Evolutionary conservation across 2,113 vertebrate species (phyloP), one percentile per base, ranked within the genome.

Genomic region (Craseonycteris thonglongyai): DNA sequence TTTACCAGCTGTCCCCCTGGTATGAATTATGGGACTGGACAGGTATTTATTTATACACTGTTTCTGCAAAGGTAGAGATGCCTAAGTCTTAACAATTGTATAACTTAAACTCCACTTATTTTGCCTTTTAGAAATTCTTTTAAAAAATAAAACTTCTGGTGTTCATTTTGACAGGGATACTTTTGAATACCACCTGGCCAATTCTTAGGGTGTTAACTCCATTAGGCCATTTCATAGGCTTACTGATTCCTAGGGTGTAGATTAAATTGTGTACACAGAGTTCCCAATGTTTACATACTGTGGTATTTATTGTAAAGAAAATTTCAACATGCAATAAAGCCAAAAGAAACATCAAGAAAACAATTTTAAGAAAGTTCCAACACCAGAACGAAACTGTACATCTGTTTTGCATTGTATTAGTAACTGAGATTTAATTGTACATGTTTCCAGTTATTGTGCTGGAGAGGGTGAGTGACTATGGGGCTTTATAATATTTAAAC

Each of bases 111-210:
- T 35, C 21, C 24, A 65, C 33, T 69, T 26, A 76, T 92, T 86
- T 86, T 10, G 18, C 13, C n/a, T 30, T 15, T 54, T 71, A 68
- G 92, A 94, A 84, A 58, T 75, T 56, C 2, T 81, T 84, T 79
- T 86, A 82, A 65, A 76, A 85, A 81, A 75, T 88, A 82, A 91
- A 42, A 33, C 12, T 59, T 69, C 8, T 69, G 18, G 16, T 82
- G 9, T 38, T 91, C 56, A 89, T 82, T 95, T 92, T 85, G 21
- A 76, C 66, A 88, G 65, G 92, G 87, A 76, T 93, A 79, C 40
- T 83, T 75, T 88, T 58, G 30, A 94, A 58, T 88, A 35, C 42
- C 21, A 58, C 28, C n/a, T 92, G n/a, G 19, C 61, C 38, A 88
- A 0, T 82, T 93, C 24, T 91, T 91, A 95, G 40, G 28, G 16